Percentiles rank a stretch among this genome's conserved stretches.
phyloP scores from a whole-genome alignment of 92 coral and sea anemone species.

The Paragorgia papillata region DNA sequence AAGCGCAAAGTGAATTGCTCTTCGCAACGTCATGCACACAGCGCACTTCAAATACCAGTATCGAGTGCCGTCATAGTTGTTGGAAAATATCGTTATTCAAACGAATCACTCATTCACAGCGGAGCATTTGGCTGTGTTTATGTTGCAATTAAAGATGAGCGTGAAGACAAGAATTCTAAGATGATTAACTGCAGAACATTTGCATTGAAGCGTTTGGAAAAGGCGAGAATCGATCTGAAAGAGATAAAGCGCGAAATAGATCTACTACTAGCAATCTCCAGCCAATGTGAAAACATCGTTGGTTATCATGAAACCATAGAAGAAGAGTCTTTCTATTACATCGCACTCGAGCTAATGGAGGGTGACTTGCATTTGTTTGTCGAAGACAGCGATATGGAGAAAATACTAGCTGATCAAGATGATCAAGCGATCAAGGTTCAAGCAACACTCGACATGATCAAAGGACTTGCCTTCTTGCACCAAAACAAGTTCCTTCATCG shows the following conservation, averaged over 20 bases:
- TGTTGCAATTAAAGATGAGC: conserved; percentile 42
- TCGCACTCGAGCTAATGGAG: conserved; percentile 41
- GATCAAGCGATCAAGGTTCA: neutral
- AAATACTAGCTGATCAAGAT: neutral
- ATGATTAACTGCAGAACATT: neutral
- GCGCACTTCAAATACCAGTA: neutral
- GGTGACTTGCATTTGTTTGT: conserved; percentile 34
- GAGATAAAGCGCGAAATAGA: conserved; percentile 38
- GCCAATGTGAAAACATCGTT: conserved; percentile 38
- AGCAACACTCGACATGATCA: conserved; percentile 24
- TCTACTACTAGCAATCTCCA: conserved; percentile 13
- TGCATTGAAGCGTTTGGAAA: conserved; percentile 48
- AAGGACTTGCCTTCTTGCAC: conserved; percentile 42
- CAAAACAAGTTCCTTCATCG: conserved; percentile 36
- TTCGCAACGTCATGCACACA: neutral
- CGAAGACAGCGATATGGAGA: neutral
- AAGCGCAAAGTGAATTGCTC: neutral
- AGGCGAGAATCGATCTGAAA: conserved; percentile 30
- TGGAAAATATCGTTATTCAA: conserved; percentile 24
- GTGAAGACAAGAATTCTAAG: conserved; percentile 8
- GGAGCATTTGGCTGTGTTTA: conserved; percentile 46
- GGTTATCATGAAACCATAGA: conserved; percentile 29
- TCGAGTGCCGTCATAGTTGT: neutral
- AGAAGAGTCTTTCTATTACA: conserved; percentile 28
- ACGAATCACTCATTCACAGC: conserved; percentile 37